A percentile compares a stretch with the other conserved stretches of the same genome.
These are phyloP conservation scores for Phaethon lepturus DNA, from an alignment of 2,113 vertebrate genomes.

Conservation along the genomic window DNA sequence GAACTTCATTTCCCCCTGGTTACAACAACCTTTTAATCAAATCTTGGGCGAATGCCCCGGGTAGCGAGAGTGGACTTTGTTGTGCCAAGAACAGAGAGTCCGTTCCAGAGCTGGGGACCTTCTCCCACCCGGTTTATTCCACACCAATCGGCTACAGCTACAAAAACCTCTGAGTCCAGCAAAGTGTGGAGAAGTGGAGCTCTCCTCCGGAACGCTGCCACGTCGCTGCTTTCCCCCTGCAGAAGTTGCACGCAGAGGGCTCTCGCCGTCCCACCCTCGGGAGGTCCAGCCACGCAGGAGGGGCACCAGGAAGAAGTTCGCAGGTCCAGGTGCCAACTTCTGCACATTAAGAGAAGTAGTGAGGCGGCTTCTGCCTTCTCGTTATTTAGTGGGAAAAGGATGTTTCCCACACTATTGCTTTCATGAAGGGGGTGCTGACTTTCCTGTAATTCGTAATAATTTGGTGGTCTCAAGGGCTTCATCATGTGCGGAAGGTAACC, in stretches of 20 bases:
- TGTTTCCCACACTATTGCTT: not conserved
- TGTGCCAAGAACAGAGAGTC: slow-evolving; percentile 45
- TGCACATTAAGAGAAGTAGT: not conserved
- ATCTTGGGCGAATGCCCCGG: slow-evolving; percentile 1
- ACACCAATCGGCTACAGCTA: not conserved
- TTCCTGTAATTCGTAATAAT: not conserved
- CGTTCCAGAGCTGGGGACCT: not conserved
- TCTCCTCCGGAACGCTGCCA: accelerated
- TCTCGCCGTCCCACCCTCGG: accelerated
- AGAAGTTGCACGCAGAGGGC: not conserved
- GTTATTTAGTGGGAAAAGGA: not conserved
- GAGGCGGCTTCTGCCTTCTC: not conserved
- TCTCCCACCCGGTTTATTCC: not conserved
- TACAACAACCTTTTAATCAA: slow-evolving; percentile 45
- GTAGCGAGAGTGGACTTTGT: not conserved
- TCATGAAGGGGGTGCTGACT: not conserved
- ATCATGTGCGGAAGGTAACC: not conserved
- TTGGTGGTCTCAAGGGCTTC: not conserved
- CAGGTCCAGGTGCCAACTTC: not conserved
- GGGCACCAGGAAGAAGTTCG: not conserved
- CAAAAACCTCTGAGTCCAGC: not conserved
- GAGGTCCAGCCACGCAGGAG: not conserved
- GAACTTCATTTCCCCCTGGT: not conserved
- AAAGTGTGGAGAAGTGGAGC: not conserved
- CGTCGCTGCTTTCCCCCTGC: not conserved